Evolutionary conservation across 2,888 invertebrate genomes (phyloP), one percentile per base, ranked within the genome.

Genomic region (Lycocerus yunnanus): DNA sequence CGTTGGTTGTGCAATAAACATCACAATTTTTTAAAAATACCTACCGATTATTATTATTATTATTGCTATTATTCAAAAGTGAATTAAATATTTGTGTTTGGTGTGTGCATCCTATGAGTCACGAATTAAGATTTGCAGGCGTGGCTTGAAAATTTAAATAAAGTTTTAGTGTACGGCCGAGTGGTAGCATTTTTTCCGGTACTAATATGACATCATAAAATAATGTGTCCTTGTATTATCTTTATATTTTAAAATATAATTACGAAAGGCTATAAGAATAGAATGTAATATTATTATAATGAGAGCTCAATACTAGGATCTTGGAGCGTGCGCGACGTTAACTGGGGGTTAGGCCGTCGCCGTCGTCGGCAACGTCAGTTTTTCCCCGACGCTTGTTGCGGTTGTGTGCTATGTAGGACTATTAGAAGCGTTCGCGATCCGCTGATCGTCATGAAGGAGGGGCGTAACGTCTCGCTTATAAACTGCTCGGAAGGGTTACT

Each of bases 401-500:
- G 71, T 68, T 70, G 76, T 69, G 72, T 80, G 80, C 75, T 75
- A 80, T 80, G 80, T 77, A 72, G 72, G 75, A 66, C 66, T 71
- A 71, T 63, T 74, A 67, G 74, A 73, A 76, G 68, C 24, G 68
- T 72, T 59, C 72, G 76, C 76, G 77, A 75, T 65, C 70, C 74
- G 76, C 73, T 69, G 71, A 78, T 77, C 78, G 77, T 78, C 75
- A 80, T 80, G 80, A 79, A 77, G 76, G 79, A 78, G 75, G 78
- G 76, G 74, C 77, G 72, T 75, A 78, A 76, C 75, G 75, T 74
- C 58, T 84, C 80, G 80, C 73, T 69, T 15, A 80, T 83, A 18
- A 81, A 82, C 66, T 99, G 99, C 89, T 90, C 91, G 82, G 92
- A 94, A 70, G 99, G 99, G 63, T 89, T 99, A 76, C 84, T 98